Evolutionary conservation across 2,888 invertebrate genomes (phyloP), one percentile per base, ranked within the genome.

Genomic region (Temnothorax ravouxi): DNA sequence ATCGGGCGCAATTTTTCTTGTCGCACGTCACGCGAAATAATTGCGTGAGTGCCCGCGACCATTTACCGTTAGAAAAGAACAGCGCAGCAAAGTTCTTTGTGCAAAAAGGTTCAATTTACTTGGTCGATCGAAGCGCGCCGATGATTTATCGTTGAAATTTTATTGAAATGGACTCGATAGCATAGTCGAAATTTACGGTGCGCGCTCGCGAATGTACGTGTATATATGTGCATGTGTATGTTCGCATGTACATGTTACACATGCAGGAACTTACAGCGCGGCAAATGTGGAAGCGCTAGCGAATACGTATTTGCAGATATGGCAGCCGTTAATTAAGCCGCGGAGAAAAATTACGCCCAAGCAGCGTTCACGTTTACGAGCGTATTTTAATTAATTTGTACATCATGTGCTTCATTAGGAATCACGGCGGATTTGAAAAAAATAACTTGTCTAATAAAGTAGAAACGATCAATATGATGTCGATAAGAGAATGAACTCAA

Each of bases 161-260:
- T 77, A 77, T 77, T 77, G 77, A 77, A 77, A 77, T 77, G 67
- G 77, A 67, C 77, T 77, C 67, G 54, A 77, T 77, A 67, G 67
- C 77, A 34, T 44, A 77, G 77, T 44, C 54, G 67, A 77, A 77
- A 77, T 77, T 77, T 77, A 77, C 54, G 77, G 54, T 56, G 54
- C 77, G 54, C 77, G 54, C 66, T 67, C 41, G 54, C 77, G 47
- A 8, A 44, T 9, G 8, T 18, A 25, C 21, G 29, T 13, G 44
- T 29, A 41, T 29, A 41, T n/a, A 4, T 38, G 34, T 25, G 56
- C 34, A 3, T 44, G 41, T 29, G 38, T 1, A 29, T 52, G 34
- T 52, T 2, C 6, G 21, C 29, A 13, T 59, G 59, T 59, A 25
- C 34, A 6, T 21, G 34, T 21, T 21, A 62, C 64, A 34, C 25